Evolutionary conservation across 2,888 invertebrate species (phyloP), one percentile per base, ranked within the genome.

Genomic region (Abrostola triplasia): DNA sequence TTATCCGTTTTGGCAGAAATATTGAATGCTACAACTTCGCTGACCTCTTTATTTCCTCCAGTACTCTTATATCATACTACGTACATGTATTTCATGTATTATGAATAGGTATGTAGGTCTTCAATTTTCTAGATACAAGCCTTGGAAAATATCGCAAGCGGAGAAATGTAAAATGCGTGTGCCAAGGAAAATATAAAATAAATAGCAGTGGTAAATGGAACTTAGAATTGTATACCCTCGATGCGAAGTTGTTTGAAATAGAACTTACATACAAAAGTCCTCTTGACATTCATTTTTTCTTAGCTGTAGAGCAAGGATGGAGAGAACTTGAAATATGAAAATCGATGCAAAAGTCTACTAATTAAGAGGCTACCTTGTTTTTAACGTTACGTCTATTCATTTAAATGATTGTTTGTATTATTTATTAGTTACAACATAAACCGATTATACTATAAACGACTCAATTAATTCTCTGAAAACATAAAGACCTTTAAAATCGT

Each of bases 21-120:
- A 59, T 50, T 58, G 10, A 37, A 58, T 57, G 53, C 37, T 37
- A 63, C 13, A 35, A 38, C 11, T 41, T 42, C 41, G 41, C 11
- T 47, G 11, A 37, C 52, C 49, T 37, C 36, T 68, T 63, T 62
- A 67, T 60, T 60, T 47, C 48, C 13, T 41, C 36, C 38, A 2
- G 49, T 57, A 56, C 47, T 36, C 9, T n/a, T 37, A 41, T n/a
- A 44, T 47, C 9, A 52, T 61, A 47, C 6, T 57, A 48, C 38
- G 56, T 71, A 35, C 50, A 50, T 41, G 24, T 40, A 49, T 36
- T 40, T 38, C 37, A n/a, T 38, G n/a, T 44, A 42, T 49, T 48
- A 59, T 57, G 24, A 55, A 64, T 52, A 7, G 44, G 44, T 24
- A 7, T 12, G 44, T 24, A 24, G 24, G 24, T 11, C 41, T 41